Percentiles rank a stretch among this genome's conserved stretches.
Evolutionary conservation across 37 sponge, comb jelly and placozoan genomes (phyloP).

Genomic region (Aphrocallistes beatrix): DNA sequence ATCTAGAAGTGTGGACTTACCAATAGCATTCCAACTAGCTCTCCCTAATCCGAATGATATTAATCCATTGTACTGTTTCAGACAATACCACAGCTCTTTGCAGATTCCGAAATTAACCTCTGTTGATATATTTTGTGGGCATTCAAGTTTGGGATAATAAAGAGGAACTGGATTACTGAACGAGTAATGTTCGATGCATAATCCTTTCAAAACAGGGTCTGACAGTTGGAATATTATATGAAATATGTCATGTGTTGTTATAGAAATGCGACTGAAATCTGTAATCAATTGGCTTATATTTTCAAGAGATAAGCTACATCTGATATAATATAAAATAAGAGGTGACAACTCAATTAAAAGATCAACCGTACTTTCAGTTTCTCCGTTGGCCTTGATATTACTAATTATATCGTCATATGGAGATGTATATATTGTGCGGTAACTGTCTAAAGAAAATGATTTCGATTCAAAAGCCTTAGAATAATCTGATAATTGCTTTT

Average conservation of each 20-base stretch:
- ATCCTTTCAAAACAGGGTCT: neutral
- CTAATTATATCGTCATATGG: neutral
- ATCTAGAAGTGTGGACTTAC: neutral
- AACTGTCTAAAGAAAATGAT: neutral
- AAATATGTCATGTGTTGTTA: neutral
- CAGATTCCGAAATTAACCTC: neutral
- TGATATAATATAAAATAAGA: neutral
- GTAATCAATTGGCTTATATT: neutral
- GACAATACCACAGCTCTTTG: neutral
- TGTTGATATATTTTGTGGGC: neutral
- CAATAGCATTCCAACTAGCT: constrained; percentile 9
- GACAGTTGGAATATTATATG: neutral
- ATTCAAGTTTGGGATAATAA: neutral
- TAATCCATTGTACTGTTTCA: neutral
- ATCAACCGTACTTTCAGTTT: too few relatives aligned
- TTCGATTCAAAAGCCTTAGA: neutral
- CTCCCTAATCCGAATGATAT: neutral
- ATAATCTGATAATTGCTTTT: neutral
- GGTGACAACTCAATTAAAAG: neutral
- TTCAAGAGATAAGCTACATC: neutral
- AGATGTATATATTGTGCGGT: neutral
- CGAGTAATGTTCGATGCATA: constrained; percentile 15
- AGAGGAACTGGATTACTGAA: neutral
- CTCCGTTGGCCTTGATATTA: too few relatives aligned
- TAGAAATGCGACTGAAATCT: neutral